Evolutionary conservation across 2,113 vertebrate species (phyloP).

Genomic region (Alexandromys fortis): DNA sequence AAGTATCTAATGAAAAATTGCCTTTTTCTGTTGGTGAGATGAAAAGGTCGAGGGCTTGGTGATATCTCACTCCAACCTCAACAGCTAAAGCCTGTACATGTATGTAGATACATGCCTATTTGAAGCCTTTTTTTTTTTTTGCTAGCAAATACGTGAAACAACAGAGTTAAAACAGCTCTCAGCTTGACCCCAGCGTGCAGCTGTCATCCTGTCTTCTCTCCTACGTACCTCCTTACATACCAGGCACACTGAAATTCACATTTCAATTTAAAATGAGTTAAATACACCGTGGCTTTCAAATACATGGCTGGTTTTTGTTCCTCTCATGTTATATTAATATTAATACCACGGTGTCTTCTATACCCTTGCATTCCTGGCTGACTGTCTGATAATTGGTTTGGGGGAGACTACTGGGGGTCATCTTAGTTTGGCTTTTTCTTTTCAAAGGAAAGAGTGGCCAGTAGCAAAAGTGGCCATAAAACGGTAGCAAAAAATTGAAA

Average conservation of each 20-base stretch:
- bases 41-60: neutral
- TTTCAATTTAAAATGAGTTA: slow-evolving; percentile 87
- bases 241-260: slow-evolving; percentile 83
- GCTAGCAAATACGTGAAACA: slow-evolving; percentile 53
- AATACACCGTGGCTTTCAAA: slow-evolving; percentile 83
- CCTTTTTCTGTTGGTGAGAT: slow-evolving; percentile 9
- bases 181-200: slow-evolving; percentile 69
- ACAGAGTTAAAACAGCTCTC: slow-evolving; percentile 74
- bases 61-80: neutral
- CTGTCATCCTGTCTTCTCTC: slow-evolving; percentile 20
- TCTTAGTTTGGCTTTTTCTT: slow-evolving; percentile 87
- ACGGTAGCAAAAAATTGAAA: slow-evolving; percentile 85
- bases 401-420: slow-evolving; percentile 80
- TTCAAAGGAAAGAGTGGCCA: slow-evolving; percentile 80
- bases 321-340: slow-evolving; percentile 86
- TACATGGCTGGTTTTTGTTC: slow-evolving; percentile 86
- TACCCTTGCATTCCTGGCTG: slow-evolving; percentile 80
- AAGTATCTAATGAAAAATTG: slow-evolving; percentile 62
- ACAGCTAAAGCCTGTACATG: neutral
- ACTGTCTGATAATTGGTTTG: slow-evolving; percentile 87
- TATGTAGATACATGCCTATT: neutral
- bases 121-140: slow-evolving; percentile 22
- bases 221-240: slow-evolving; percentile 65
- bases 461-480: slow-evolving; percentile 85
- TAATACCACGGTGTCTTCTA: slow-evolving; percentile 81